A percentile compares a stretch with the other conserved stretches of the same genome.
phyloP scores from a whole-genome alignment of 2,797 vertebrate species.

The Sphenodon punctatus region DNA sequence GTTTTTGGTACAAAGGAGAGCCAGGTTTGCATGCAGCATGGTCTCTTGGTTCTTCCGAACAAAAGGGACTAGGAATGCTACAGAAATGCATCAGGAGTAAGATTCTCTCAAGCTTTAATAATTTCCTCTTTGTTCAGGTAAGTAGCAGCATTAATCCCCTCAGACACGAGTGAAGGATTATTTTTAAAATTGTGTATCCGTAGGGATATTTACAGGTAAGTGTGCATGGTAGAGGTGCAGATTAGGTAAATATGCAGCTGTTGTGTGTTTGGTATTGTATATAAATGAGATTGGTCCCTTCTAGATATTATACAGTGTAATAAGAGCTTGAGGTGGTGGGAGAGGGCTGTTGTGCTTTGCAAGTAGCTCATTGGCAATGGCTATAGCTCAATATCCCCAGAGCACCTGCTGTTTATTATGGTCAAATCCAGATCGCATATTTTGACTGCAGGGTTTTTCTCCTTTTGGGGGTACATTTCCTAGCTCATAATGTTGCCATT shows the following conservation, averaged over 20 bases:
- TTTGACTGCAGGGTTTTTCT: neutral
- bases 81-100: too few species aligned
- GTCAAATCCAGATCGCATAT: neutral
- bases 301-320: neutral
- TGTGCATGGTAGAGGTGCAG: neutral
- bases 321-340: neutral
- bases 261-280: neutral
- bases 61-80: neutral
- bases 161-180: neutral
- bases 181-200: neutral
- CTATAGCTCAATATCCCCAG: neutral
- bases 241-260: neutral
- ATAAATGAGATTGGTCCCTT: neutral
- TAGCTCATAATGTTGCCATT: neutral
- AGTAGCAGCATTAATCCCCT: neutral
- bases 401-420: neutral
- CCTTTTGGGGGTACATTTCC: neutral
- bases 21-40: neutral
- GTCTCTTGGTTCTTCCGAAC: neutral
- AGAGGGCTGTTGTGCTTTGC: neutral
- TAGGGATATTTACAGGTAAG: neutral
- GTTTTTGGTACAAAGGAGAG: neutral
- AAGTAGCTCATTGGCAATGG: rapidly evolving
- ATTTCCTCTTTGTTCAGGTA: neutral
- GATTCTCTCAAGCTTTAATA: neutral